phyloP scores from a whole-genome alignment of 1,140 invertebrate genomes.

The Protaetia brevitarsis region DNA sequence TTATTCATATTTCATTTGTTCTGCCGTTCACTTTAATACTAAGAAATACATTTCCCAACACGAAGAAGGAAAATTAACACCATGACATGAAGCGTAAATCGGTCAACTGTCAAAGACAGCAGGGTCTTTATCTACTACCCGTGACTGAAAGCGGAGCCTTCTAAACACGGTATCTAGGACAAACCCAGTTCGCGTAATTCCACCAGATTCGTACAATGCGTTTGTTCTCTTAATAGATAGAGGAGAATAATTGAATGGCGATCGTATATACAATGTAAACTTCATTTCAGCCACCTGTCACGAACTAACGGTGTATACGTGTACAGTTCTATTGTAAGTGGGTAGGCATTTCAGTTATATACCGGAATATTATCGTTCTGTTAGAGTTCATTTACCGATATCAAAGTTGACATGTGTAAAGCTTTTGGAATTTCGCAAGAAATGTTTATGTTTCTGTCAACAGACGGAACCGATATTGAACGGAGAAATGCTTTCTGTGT shows the following conservation, averaged over 20 bases:
- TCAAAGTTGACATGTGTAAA: no score
- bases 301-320: no score
- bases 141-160: background rate
- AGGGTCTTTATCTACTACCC: background rate
- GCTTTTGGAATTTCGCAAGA: no score
- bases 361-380: no score
- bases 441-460: no score
- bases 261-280: background rate
- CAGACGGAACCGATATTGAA: no score
- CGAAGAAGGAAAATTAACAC: background rate
- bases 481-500: no score
- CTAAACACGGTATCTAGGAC: constrained; percentile 8
- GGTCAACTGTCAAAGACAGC: background rate
- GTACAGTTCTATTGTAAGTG: no score
- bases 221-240: background rate
- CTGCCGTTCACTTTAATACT: background rate
- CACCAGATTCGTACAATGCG: background rate
- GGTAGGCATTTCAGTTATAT: no score
- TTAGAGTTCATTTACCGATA: no score
- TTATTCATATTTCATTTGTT: background rate
- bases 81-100: constrained; percentile 1
- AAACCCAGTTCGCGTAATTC: background rate
- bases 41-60: background rate
- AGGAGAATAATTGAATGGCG: background rate
- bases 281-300: constrained; percentile 11